Evolutionary conservation across 1,140 invertebrate genomes (phyloP).

Genomic region (Thrips palmi): DNA sequence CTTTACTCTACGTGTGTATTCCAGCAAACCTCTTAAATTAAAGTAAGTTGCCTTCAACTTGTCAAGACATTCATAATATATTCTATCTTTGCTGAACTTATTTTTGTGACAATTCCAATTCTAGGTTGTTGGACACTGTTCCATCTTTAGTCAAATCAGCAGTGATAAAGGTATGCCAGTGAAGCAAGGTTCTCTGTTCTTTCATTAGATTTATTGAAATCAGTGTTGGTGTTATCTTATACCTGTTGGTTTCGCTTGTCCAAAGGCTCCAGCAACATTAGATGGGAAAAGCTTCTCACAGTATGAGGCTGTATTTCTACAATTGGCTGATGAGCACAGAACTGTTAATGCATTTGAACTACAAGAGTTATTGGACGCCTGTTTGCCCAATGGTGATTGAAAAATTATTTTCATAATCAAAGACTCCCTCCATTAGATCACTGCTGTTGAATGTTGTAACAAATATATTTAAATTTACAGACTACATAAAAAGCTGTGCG

Average conservation of each 20-base stretch:
- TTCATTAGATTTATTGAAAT: no score
- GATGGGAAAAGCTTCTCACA: conserved; percentile 61
- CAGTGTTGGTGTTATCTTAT: no score
- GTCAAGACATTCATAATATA: background rate
- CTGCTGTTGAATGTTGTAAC: background rate
- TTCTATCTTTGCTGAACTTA: background rate
- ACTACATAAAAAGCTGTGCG: conserved; percentile 88
- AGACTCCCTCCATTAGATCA: background rate
- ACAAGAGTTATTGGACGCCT: conserved; percentile 77
- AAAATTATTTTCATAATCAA: conserved; percentile 1
- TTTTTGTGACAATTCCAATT: conserved; percentile 7
- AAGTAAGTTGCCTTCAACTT: conserved; percentile 29
- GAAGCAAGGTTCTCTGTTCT: background rate
- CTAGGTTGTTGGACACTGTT: conserved; percentile 49
- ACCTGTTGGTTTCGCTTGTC: no score
- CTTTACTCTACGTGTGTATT: conserved; percentile 67
- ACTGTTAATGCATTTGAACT: conserved; percentile 84
- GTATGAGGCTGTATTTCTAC: conserved; percentile 78
- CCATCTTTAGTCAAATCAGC: conserved; percentile 53
- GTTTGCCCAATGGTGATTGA: conserved; percentile 61
- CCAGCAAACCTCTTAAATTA: conserved; percentile 62
- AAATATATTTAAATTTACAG: conserved; percentile 23
- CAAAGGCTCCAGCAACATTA: conserved; percentile 34
- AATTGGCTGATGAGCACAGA: conserved; percentile 68
- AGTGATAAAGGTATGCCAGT: conserved; percentile 37